Conservation (phyloP, 2,888 invertebrate genomes). For the Lumbricus terrestris region DNA sequence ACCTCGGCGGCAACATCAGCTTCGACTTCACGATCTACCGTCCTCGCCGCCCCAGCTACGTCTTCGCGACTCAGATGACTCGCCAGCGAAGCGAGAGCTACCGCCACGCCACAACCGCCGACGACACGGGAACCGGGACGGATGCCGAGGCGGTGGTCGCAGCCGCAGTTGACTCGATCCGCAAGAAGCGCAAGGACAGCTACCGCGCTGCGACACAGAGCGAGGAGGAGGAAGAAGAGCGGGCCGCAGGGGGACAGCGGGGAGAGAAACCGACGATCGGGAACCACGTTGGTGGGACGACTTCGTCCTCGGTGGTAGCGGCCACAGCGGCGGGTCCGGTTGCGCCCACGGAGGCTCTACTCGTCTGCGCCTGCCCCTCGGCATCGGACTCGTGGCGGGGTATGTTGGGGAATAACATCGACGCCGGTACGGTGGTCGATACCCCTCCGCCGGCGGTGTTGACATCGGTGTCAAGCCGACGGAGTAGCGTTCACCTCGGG, state of each 20-base stretch:
- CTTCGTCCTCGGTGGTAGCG: neutral
- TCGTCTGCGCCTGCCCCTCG: neutral
- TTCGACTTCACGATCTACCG: conserved; percentile 56
- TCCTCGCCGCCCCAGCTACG: conserved; percentile 56
- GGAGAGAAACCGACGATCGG: too few species aligned
- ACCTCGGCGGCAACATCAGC: conserved; percentile 51
- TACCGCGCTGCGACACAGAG: conserved; percentile 45
- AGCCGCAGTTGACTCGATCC: neutral
- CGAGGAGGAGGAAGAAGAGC: neutral
- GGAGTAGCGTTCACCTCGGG: neutral
- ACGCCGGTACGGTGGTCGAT: too few species aligned
- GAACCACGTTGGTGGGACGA: conserved; percentile 22
- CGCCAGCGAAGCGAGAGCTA: conserved; percentile 55
- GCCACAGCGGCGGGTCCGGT: neutral
- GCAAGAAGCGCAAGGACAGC: conserved; percentile 49
- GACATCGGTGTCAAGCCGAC: neutral
- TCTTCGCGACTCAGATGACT: conserved; percentile 52
- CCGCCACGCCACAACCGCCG: conserved; percentile 47
- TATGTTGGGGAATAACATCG: neutral
- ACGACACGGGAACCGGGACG: too few species aligned
- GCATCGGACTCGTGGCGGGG: neutral
- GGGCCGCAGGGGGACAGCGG: too few species aligned
- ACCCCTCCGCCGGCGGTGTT: too few species aligned
- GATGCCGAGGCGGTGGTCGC: conserved; percentile 4
- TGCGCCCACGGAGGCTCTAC: neutral